Percentiles rank a stretch among this genome's conserved stretches.
These are phyloP conservation scores for Meghimatium bilineatum DNA, from an alignment of 2,888 invertebrate species.

Conservation along the genomic window DNA sequence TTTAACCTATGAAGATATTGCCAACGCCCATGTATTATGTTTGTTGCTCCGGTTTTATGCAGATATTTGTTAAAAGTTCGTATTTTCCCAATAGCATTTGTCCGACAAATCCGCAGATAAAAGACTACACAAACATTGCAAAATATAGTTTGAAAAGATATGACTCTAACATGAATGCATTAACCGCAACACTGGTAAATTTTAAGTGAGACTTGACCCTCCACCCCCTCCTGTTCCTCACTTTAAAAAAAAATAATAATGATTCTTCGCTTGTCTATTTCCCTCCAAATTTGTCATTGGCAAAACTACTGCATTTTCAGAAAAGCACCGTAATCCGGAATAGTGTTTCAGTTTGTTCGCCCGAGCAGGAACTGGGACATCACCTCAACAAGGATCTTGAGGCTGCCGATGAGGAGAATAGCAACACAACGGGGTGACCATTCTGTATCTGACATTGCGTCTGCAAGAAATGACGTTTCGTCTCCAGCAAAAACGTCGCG, in stretches of 20 bases:
- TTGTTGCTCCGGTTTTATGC: constrained; percentile 1
- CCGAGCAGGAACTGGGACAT: background rate
- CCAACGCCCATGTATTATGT: constrained; percentile 1
- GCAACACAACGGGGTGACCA: constrained; percentile 11
- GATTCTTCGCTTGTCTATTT: background rate
- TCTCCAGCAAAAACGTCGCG: constrained; percentile 10
- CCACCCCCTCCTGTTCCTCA: constrained; percentile 6
- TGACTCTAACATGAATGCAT: background rate
- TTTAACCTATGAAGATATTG: constrained; percentile 2
- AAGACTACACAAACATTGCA: constrained; percentile 10
- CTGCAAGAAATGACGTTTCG: constrained; percentile 19
- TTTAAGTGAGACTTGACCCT: background rate
- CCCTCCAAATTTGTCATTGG: background rate
- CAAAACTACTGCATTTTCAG: no score
- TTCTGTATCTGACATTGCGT: constrained; percentile 1
- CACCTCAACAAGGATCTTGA: background rate
- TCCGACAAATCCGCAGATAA: background rate
- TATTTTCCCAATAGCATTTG: background rate
- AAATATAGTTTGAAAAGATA: constrained; percentile 5
- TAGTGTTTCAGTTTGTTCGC: background rate
- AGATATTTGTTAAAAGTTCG: constrained; percentile 8
- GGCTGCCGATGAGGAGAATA: background rate
- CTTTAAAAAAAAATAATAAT: no score
- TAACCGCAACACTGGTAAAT: background rate
- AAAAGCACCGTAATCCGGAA: background rate